A percentile compares a stretch with the other conserved stretches of the same genome.
Conservation (phyloP, 2,888 invertebrate genomes). For the Acrocyrtus sp. region DNA sequence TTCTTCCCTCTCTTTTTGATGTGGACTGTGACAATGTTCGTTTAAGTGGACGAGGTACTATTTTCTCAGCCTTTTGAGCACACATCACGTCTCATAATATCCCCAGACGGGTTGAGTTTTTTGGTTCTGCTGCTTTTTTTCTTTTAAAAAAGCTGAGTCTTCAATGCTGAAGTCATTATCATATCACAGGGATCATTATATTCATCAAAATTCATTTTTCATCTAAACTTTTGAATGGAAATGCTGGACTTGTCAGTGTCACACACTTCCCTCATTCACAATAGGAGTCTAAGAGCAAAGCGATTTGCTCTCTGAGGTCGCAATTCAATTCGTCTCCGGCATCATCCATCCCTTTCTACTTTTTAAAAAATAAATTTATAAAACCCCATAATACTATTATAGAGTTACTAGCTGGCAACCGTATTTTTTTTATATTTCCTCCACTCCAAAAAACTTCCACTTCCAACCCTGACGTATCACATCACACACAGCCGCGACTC, state of each 20-base stretch:
- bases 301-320: slow-evolving; percentile 30
- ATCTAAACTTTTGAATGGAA: slow-evolving; percentile 27
- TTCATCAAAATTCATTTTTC: slow-evolving; percentile 33
- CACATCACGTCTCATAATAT: no score
- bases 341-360: neutral
- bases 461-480: slow-evolving; percentile 1
- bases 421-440: neutral
- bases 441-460: neutral
- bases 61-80: no score
- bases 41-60: no score
- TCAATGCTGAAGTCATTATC: slow-evolving; percentile 18
- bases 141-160: no score
- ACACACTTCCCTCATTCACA: slow-evolving; percentile 37
- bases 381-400: no score
- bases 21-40: no score
- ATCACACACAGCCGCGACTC: neutral
- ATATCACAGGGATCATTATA: slow-evolving; percentile 20
- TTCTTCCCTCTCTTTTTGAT: no score
- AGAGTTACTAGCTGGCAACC: no score
- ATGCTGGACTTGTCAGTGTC: slow-evolving; percentile 44
- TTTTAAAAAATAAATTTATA: slow-evolving; percentile 9
- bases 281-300: slow-evolving; percentile 32
- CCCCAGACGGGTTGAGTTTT: no score
- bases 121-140: no score
- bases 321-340: slow-evolving; percentile 20